Evolutionary conservation across 1,140 invertebrate species (phyloP).

Genomic region (Fopius arisanus): DNA sequence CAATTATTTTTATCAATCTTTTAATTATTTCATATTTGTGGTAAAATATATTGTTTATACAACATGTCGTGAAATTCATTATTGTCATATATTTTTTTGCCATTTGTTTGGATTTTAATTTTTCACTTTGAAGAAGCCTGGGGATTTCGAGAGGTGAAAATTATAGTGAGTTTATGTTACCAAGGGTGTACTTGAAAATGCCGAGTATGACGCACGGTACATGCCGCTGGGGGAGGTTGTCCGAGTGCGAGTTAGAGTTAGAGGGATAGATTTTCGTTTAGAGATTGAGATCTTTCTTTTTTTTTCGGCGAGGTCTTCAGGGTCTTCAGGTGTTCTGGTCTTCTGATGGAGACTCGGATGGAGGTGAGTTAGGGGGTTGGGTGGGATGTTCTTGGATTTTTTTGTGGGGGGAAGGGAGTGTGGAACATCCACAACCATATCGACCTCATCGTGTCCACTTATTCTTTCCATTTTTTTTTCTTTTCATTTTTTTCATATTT

Average conservation of each 20-base stretch:
- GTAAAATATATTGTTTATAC: not conserved
- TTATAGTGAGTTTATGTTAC: conserved; percentile 4
- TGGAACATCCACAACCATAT: not conserved
- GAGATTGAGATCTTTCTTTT: not conserved
- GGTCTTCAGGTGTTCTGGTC: not conserved
- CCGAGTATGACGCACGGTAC: conserved; percentile 16
- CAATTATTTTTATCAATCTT: conserved; percentile 40
- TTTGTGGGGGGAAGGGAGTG: not conserved
- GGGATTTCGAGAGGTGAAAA: not conserved
- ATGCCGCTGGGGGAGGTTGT: conserved; percentile 3
- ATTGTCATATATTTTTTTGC: not conserved
- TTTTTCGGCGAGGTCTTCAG: not conserved
- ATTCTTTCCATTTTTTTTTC: not conserved
- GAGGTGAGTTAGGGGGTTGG: not conserved
- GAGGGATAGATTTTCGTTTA: not conserved
- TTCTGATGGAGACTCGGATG: not conserved
- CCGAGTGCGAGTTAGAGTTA: not conserved
- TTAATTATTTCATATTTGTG: not conserved
- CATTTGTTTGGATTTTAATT: not conserved
- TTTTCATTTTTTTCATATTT: not conserved
- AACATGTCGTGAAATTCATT: not conserved
- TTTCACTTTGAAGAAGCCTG: not conserved
- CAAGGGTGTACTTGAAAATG: not conserved
- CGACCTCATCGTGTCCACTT: not conserved
- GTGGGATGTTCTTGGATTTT: not conserved